Evolutionary conservation across 2,888 invertebrate species (phyloP).

Genomic region (Catocala fraxini): DNA sequence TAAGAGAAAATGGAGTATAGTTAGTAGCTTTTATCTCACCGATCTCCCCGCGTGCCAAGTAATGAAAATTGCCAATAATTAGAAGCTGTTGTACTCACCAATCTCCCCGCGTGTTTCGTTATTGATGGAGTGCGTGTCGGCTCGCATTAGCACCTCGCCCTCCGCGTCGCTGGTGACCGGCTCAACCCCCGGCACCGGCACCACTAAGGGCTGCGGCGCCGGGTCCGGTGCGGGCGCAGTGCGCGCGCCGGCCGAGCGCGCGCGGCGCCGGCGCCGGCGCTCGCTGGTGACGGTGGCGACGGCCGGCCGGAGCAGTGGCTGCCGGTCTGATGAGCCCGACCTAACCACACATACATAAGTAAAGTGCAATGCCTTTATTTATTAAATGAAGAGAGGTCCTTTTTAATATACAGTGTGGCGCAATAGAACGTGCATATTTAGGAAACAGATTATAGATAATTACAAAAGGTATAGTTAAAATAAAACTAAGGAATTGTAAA

Average conservation of each 20-base stretch:
- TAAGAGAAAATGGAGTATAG: no score
- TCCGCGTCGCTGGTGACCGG: no score
- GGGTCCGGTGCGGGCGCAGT: conserved; percentile 9
- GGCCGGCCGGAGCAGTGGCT: conserved; percentile 48
- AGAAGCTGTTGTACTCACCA: conserved; percentile 48
- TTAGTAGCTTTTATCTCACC: no score
- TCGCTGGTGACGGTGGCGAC: conserved; percentile 36
- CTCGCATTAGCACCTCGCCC: conserved; percentile 47
- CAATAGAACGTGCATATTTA: no score
- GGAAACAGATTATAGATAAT: no score
- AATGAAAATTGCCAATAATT: no score
- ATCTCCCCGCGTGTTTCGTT: conserved; percentile 69
- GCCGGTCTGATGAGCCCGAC: conserved; percentile 46
- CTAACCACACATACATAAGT: conserved; percentile 20
- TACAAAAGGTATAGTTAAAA: no score
- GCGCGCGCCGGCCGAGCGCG: conserved; percentile 39
- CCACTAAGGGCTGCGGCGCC: conserved; percentile 20
- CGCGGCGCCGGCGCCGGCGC: conserved; percentile 48
- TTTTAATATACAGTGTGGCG: no score
- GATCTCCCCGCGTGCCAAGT: no score
- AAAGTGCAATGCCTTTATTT: not conserved
- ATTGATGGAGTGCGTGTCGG: conserved; percentile 79
- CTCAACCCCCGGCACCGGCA: not conserved
- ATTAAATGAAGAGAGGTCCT: no score
- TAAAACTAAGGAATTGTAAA: no score